Conservation (phyloP, 2,113 vertebrate species). For the Regulus satrapa region DNA sequence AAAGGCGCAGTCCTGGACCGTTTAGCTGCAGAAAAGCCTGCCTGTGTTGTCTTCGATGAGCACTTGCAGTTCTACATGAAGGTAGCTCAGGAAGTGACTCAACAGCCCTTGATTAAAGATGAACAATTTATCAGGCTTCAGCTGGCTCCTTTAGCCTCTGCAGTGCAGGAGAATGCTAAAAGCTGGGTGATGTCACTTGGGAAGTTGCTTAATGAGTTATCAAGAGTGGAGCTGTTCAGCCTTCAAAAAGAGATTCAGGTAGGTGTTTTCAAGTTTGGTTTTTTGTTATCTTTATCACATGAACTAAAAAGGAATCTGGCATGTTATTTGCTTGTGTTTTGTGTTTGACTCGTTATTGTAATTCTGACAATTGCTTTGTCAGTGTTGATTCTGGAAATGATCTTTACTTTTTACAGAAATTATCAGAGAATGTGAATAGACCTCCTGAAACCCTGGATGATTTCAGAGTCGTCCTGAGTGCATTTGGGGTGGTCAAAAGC, state of each 20-base stretch:
- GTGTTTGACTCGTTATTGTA: neutral
- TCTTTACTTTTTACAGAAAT: conserved; percentile 64
- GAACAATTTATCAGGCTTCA: conserved; percentile 82
- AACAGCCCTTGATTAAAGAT: conserved; percentile 74
- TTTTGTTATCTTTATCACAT: neutral
- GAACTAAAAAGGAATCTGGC: neutral
- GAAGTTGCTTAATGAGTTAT: conserved; percentile 81
- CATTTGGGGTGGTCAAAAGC: conserved; percentile 80
- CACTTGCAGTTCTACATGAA: conserved; percentile 82
- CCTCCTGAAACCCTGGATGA: conserved; percentile 80
- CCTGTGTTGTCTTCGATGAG: conserved; percentile 82
- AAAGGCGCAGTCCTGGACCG: conserved; percentile 78
- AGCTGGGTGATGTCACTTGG: conserved; percentile 84
- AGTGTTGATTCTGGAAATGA: neutral
- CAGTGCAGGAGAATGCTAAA: conserved; percentile 77
- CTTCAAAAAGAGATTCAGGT: conserved; percentile 84
- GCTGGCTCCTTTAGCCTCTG: conserved; percentile 75
- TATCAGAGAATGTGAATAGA: conserved; percentile 74
- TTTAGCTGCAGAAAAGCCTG: conserved; percentile 81
- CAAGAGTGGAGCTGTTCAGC: conserved; percentile 77
- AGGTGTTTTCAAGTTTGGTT: neutral
- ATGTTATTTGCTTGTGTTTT: neutral
- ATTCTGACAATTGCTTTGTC: neutral
- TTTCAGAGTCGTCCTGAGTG: conserved; percentile 83
- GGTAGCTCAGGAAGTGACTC: conserved; percentile 74